Base-by-base conservation (phyloP, 1,140 invertebrate genomes). In the Forficula auricularia region DNA sequence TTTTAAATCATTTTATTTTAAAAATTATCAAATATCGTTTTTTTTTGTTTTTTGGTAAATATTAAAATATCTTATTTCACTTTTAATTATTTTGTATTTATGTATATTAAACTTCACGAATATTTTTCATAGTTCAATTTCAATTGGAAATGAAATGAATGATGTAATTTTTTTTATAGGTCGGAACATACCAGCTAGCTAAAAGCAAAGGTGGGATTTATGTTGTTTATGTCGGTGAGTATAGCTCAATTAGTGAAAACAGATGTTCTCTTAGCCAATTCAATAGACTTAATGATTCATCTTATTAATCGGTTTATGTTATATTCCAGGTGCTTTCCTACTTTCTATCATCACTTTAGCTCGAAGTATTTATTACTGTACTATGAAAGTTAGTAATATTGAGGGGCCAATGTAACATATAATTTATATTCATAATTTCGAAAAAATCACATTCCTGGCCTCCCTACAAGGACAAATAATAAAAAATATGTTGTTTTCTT, bases 371-470 rank as follows among this genome's bases (percentile, higher is more conserved):
- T 90, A 88, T 62, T 89, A 88, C 62, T 87, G 77, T 64, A 77
- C 77, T 38, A 86, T 92, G 74, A 90, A 87, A 67, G 79, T 87
- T 32, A 88, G 83, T 66, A 65, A 72, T 42, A 85, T 88, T 55
- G 82, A 86, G 57, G 81, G 81, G 45, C 79, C 82, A 1, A 53
- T 59, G 54, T 63, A 53, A 57, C 22, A 27, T 10, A 27, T 27
- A 10, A 27, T 27, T 27, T 27, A 27, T 6, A 27, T 6, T 27
- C 4, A 27, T 27, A 27, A 27, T 6, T 6, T 13, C 19, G 14
- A 37, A 19, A 15, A 34, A 19, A 14, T 12, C 14, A 34, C 22
- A 27, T 27, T 27, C 22, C 22, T 27, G 22, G 22, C 22, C 22
- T 27, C 4, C 4, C 4, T 6, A 27, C 4, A 27, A 27, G 22